Evolutionary conservation across 2,113 vertebrate species (phyloP).

Genomic region (Hippocampus mohnikei): DNA sequence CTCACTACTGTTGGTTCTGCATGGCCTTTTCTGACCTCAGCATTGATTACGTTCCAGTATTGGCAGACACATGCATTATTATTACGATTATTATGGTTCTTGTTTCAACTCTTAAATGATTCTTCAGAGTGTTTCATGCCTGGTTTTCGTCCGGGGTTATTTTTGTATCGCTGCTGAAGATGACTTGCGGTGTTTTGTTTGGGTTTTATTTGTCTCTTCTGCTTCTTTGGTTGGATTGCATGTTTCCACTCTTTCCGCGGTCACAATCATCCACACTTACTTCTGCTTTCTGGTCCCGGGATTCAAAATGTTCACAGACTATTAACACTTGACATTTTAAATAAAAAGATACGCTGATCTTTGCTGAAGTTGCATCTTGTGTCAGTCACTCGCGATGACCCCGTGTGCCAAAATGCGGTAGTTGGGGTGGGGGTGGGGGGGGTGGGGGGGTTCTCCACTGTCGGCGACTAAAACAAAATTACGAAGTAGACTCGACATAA

Average conservation of each 20-base stretch:
- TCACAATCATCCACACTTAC: not conserved
- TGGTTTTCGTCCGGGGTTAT: not conserved
- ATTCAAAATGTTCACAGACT: not conserved
- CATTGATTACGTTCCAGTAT: not conserved
- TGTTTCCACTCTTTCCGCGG: not conserved
- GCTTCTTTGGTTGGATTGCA: not conserved
- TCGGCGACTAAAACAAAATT: too few species aligned
- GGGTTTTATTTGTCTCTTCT: not conserved
- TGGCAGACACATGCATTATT: not conserved
- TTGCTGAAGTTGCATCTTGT: not conserved
- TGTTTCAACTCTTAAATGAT: constrained; percentile 1
- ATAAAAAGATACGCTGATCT: not conserved
- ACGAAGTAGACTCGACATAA: too few species aligned
- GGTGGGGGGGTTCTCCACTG: too few species aligned
- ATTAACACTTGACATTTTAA: not conserved
- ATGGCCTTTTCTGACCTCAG: constrained; percentile 2
- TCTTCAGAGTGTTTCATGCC: not conserved
- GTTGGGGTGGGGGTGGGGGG: too few species aligned
- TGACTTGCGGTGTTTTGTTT: not conserved
- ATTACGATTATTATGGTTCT: not conserved
- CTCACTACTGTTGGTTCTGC: not conserved
- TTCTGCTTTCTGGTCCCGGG: not conserved
- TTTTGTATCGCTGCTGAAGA: constrained; percentile 3
- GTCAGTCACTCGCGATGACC: not conserved
- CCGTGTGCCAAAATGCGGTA: too few species aligned